phyloP scores from a whole-genome alignment of 2,888 invertebrate genomes.

The Agrotis exclamationis region DNA sequence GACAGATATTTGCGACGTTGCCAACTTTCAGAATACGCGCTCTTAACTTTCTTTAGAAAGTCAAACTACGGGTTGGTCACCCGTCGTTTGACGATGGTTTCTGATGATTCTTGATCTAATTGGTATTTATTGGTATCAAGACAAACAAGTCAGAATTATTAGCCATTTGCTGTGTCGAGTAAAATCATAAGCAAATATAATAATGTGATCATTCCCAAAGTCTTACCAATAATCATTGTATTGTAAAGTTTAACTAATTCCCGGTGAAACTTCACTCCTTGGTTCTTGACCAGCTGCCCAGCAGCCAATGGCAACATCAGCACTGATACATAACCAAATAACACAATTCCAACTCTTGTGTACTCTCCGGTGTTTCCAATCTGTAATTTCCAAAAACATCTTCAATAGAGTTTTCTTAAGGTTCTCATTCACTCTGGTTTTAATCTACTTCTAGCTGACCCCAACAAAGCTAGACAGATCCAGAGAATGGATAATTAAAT shows the following conservation, averaged over 20 bases:
- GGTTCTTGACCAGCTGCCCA: conserved; percentile 32
- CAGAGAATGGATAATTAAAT: too few relatives aligned
- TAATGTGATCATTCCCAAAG: background rate
- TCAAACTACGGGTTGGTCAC: too few relatives aligned
- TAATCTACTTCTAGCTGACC: background rate
- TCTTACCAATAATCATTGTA: conserved; percentile 24
- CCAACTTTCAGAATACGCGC: too few relatives aligned
- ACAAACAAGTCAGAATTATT: too few relatives aligned
- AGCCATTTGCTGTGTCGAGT: too few relatives aligned
- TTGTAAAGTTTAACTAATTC: conserved; percentile 25
- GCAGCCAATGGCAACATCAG: conserved; percentile 33
- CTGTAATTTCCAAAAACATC: conserved; percentile 18
- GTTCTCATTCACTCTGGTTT: background rate
- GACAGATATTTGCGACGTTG: too few relatives aligned
- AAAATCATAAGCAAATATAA: background rate
- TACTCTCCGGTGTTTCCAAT: conserved; percentile 14
- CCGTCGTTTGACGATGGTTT: too few relatives aligned
- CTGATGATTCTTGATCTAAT: too few relatives aligned
- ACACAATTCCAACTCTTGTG: conserved; percentile 1
- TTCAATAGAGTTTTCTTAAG: background rate
- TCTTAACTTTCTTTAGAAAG: too few relatives aligned
- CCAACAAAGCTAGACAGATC: background rate
- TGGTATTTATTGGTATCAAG: too few relatives aligned
- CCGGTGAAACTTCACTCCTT: conserved; percentile 21
- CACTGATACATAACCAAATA: conserved; percentile 17